These are phyloP conservation scores for Leuctra nigra DNA, from an alignment of 2,888 invertebrate genomes.

Conservation along the genomic window DNA sequence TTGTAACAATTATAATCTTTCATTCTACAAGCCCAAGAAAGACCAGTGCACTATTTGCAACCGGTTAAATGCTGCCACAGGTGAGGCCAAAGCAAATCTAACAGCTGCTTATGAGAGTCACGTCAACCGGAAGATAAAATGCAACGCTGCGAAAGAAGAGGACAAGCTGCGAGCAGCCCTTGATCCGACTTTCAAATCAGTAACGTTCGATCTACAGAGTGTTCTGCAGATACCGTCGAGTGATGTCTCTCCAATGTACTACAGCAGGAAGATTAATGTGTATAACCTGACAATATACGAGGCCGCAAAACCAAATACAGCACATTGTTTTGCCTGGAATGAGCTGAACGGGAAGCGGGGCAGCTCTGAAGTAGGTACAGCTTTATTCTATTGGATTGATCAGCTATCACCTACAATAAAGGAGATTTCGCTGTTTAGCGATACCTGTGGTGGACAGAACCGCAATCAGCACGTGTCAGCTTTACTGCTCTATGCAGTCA, in stretches of 20 bases:
- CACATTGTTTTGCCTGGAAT: slow-evolving; percentile 33
- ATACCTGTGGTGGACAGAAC: slow-evolving; percentile 32
- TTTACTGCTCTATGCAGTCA: slow-evolving; percentile 28
- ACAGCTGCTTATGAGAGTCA: slow-evolving; percentile 6
- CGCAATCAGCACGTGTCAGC: slow-evolving; percentile 30
- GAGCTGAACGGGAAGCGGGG: slow-evolving; percentile 35
- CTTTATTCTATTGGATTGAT: slow-evolving; percentile 27
- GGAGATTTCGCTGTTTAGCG: slow-evolving; percentile 29
- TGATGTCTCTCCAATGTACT: slow-evolving; percentile 34
- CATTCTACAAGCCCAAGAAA: slow-evolving; percentile 30
- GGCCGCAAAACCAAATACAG: slow-evolving; percentile 32
- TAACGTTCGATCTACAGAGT: slow-evolving; percentile 34
- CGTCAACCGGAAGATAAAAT: slow-evolving; percentile 5
- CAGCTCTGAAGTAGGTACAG: slow-evolving; percentile 34
- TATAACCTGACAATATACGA: slow-evolving; percentile 36
- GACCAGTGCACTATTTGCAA: slow-evolving; percentile 29
- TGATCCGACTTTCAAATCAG: slow-evolving; percentile 31
- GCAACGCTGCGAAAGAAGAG: slow-evolving; percentile 26
- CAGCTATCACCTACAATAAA: slow-evolving; percentile 18
- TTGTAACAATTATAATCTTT: slow-evolving; percentile 28
- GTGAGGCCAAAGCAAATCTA: background rate
- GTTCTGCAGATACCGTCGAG: slow-evolving; percentile 34
- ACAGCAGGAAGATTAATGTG: slow-evolving; percentile 33
- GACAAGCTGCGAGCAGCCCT: slow-evolving; percentile 28
- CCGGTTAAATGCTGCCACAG: slow-evolving; percentile 16